Base-by-base conservation (phyloP, 2,113 vertebrate genomes). In the Scortum barcoo region DNA sequence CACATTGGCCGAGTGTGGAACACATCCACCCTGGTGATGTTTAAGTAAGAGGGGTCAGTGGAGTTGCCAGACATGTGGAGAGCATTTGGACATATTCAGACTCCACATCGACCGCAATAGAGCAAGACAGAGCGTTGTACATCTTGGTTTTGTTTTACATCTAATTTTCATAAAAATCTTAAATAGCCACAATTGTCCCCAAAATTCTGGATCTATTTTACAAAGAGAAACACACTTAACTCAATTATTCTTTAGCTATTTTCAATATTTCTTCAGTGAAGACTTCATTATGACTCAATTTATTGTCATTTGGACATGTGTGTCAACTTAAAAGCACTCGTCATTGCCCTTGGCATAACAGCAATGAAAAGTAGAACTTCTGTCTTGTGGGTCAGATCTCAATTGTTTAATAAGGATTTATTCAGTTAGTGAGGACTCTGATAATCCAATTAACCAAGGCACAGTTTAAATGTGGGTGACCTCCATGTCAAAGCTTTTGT, bases 61-160 rank as follows among this genome's bases (percentile, higher is more conserved):
- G 63, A 79, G 75, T 57, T 90, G 90, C 89, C 90, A 93, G 85
- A 91, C 92, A 94, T 94, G 87, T 94, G 92, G 93, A 87, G 90
- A 89, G 48, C 84, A 94, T 95, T 93, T 93, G 66, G 75, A 90
- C 77, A 86, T 79, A 46, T 90, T 88, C 86, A 81, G 81, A 83
- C 86, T 91, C 86, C n/a, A 57, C 79, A 76, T 38, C 44, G 28
- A 83, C 92, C 90, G 90, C 86, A 92, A 84, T 80, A 93, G 81
- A 93, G 75, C 61, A 50, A 67, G 36, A 68, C 72, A 33, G 63
- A 88, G 87, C 81, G 82, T 86, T 88, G 79, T 89, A 89, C 84
- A 90, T 91, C 69, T 90, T 91, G 90, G 84, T 91, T 91, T 86
- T 72, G 76, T 89, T n/a, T n/a, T 90, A 93, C 83, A 75, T 86